phyloP scores from a whole-genome alignment of 2,113 vertebrate species.

The Apaloderma vittatum region DNA sequence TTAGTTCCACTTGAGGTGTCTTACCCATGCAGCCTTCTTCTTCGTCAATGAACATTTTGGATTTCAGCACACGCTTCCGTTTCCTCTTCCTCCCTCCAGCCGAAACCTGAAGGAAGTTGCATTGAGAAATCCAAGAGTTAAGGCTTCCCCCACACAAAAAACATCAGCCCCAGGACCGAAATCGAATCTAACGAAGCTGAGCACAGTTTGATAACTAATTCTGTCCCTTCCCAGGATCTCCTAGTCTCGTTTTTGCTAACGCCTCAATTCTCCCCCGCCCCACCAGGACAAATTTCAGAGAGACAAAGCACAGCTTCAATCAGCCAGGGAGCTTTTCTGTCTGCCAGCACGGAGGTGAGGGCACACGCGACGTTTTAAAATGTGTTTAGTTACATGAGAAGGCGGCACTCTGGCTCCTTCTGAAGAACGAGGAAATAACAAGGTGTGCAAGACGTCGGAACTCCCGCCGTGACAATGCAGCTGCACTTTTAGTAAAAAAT shows the following conservation, averaged over 20 bases:
- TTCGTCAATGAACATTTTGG: conserved; percentile 84
- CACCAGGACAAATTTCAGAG: not conserved
- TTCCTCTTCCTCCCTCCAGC: conserved; percentile 83
- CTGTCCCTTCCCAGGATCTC: not conserved
- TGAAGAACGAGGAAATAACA: not conserved
- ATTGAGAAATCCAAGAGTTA: not conserved
- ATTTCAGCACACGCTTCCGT: conserved; percentile 89
- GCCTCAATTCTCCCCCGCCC: not conserved
- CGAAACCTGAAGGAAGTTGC: conserved; percentile 22
- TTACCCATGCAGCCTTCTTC: conserved; percentile 92
- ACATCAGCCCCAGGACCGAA: not conserved
- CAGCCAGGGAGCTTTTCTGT: not conserved
- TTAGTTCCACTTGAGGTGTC: not conserved
- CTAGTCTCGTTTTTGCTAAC: not conserved
- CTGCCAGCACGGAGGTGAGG: not conserved
- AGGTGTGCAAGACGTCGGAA: not conserved
- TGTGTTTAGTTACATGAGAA: not conserved
- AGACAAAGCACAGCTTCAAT: not conserved
- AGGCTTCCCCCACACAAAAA: accelerated
- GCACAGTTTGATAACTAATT: not conserved
- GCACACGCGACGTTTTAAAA: accelerated
- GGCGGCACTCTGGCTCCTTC: not conserved
- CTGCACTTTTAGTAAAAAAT: not conserved
- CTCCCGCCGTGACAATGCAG: not conserved
- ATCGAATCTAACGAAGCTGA: not conserved